These are phyloP conservation scores for Trichoplusia ni DNA, from an alignment of 1,140 invertebrate genomes.

Conservation along the genomic window DNA sequence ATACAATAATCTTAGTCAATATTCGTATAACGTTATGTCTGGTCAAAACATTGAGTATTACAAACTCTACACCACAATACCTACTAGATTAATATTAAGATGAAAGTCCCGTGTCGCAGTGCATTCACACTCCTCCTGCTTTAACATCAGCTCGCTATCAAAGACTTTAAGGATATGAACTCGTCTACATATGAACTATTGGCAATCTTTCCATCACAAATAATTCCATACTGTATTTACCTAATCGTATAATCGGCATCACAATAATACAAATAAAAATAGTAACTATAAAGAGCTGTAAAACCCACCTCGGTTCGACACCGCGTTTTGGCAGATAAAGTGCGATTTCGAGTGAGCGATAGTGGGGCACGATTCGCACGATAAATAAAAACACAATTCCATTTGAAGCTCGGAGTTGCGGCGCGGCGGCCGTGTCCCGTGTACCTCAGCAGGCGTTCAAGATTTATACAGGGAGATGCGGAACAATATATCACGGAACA, in stretches of 20 bases:
- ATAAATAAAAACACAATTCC: constrained; percentile 82
- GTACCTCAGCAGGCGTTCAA: constrained; percentile 80
- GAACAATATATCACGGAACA: constrained; percentile 78
- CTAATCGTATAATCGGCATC: constrained; percentile 21
- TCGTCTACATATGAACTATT: constrained; percentile 14
- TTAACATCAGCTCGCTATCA: constrained; percentile 1
- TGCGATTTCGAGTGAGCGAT: constrained; percentile 76
- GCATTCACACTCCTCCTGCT: constrained; percentile 14
- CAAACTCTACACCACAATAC: constrained; percentile 12
- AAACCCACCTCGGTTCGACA: constrained; percentile 51
- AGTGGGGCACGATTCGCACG: constrained; percentile 75
- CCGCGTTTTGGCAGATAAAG: constrained; percentile 72
- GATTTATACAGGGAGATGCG: constrained; percentile 79
- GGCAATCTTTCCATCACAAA: constrained; percentile 14
- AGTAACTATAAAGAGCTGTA: constrained; percentile 49
- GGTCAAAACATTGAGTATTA: constrained; percentile 28
- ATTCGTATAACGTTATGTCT: constrained; percentile 14
- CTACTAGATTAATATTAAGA: constrained; percentile 15
- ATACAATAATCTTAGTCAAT: constrained; percentile 3
- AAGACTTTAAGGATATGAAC: constrained; percentile 17
- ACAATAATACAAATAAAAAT: constrained; percentile 39
- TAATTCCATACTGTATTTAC: constrained; percentile 13
- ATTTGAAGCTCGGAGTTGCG: constrained; percentile 74
- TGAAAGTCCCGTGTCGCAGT: constrained; percentile 26
- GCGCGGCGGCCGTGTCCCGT: constrained; percentile 71